Conservation (phyloP, 1,140 invertebrate species). For the Notospermus geniculatus region DNA sequence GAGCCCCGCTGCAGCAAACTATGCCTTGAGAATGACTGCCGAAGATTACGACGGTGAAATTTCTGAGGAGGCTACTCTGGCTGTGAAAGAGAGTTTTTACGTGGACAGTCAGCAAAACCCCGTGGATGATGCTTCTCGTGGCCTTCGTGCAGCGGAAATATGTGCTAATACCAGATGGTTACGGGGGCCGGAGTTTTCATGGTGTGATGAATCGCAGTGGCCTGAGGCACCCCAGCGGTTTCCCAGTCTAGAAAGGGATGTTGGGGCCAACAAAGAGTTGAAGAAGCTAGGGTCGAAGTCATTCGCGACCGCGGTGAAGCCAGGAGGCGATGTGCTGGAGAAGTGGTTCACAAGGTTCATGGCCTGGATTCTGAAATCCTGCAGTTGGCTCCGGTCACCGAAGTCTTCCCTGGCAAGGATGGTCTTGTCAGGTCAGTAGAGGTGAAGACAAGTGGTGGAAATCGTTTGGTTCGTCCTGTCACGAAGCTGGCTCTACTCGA, state of each 20-base stretch:
- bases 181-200: too few species aligned
- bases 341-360: background rate
- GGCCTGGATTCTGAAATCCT: background rate
- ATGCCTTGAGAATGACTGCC: constrained; percentile 20
- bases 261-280: background rate
- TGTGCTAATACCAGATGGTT: too few species aligned
- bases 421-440: background rate
- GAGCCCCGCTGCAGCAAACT: constrained; percentile 23
- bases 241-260: background rate
- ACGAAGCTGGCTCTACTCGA: background rate
- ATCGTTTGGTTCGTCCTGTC: background rate
- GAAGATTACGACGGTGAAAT: constrained; percentile 7
- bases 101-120: constrained; percentile 17
- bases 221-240: background rate
- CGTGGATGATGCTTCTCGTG: too few species aligned
- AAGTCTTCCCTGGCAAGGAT: background rate
- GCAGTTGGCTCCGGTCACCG: background rate
- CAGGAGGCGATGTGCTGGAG: background rate
- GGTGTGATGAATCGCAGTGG: background rate
- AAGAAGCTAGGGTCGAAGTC: background rate
- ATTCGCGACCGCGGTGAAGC: background rate
- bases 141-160: too few species aligned
- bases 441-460: background rate
- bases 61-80: constrained; percentile 7
- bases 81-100: constrained; percentile 18